Percentiles rank a stretch among this genome's conserved stretches.
These are phyloP conservation scores for Conchocele bisecta DNA, from an alignment of 2,888 invertebrate species.

Conservation along the genomic window DNA sequence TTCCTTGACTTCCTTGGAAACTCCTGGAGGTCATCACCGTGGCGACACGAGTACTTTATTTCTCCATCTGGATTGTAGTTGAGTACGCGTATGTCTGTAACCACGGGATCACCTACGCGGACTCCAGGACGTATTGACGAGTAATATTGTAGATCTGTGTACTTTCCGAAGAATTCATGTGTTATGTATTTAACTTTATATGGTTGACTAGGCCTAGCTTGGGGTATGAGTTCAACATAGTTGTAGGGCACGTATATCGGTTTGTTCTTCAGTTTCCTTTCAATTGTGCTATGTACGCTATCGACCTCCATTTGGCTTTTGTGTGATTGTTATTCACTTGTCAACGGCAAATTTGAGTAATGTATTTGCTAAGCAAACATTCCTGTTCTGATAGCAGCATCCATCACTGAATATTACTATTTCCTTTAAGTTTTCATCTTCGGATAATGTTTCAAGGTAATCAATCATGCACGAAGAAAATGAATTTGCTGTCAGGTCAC, in stretches of 20 bases:
- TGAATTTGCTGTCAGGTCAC: slow-evolving; percentile 23
- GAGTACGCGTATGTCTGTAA: slow-evolving; percentile 25
- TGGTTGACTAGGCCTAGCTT: slow-evolving; percentile 13
- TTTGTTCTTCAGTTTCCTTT: slow-evolving; percentile 25
- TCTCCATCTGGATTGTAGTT: slow-evolving; percentile 19
- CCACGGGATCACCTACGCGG: slow-evolving; percentile 36
- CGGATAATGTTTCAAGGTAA: slow-evolving; percentile 10
- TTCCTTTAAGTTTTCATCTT: slow-evolving; percentile 6
- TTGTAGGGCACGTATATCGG: slow-evolving; percentile 29
- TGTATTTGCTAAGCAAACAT: slow-evolving; percentile 36
- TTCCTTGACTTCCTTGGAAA: slow-evolving; percentile 7
- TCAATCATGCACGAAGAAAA: slow-evolving; percentile 30
- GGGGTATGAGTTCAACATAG: slow-evolving; percentile 22
- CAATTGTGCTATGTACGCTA: slow-evolving; percentile 36
- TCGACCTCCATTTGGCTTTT: slow-evolving; percentile 51
- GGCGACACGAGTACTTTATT: neutral
- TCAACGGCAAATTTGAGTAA: slow-evolving; percentile 13
- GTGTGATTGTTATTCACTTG: slow-evolving; percentile 24
- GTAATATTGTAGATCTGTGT: slow-evolving; percentile 17
- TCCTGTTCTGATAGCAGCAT: too few species aligned
- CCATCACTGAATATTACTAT: slow-evolving; percentile 40
- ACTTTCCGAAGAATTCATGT: slow-evolving; percentile 30
- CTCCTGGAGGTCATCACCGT: neutral
- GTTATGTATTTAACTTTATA: slow-evolving; percentile 29
- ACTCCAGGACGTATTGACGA: slow-evolving; percentile 25